These are phyloP conservation scores for Pristionchus maxplancki DNA, from an alignment of 2,888 invertebrate species.

Conservation along the genomic window DNA sequence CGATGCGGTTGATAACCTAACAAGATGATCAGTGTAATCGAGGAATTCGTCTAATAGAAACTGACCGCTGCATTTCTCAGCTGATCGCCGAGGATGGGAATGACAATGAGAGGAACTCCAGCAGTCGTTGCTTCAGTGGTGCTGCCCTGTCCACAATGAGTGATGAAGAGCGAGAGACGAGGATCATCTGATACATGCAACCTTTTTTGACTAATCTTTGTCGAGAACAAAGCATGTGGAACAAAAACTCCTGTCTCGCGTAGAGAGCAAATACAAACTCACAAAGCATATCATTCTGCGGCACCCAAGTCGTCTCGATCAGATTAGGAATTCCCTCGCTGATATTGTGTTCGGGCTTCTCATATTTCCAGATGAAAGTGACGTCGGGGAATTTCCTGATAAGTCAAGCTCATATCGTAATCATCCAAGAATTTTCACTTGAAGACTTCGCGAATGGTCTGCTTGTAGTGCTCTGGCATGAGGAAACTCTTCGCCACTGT, in stretches of 20 bases:
- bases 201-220: too few relatives aligned
- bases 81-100: conserved; percentile 51
- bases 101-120: conserved; percentile 49
- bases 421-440: conserved; percentile 9
- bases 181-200: conserved; percentile 42
- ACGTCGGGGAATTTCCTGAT: conserved; percentile 46
- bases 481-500: conserved; percentile 40
- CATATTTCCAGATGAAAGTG: conserved; percentile 52
- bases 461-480: conserved; percentile 54
- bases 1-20: conserved; percentile 35
- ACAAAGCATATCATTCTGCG: conserved; percentile 49
- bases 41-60: background rate
- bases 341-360: conserved; percentile 48
- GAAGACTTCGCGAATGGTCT: conserved; percentile 55
- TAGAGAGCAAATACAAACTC: too few relatives aligned
- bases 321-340: conserved; percentile 47
- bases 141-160: conserved; percentile 51
- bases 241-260: too few relatives aligned
- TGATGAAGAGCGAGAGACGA: conserved; percentile 51
- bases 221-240: too few relatives aligned
- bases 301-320: conserved; percentile 42
- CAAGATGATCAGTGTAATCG: background rate
- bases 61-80: conserved; percentile 15
- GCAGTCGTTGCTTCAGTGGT: conserved; percentile 44
- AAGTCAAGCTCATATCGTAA: background rate